Evolutionary conservation across 2,113 vertebrate genomes (phyloP), one percentile per base, ranked within the genome.

Genomic region (Hyaena hyaena): DNA sequence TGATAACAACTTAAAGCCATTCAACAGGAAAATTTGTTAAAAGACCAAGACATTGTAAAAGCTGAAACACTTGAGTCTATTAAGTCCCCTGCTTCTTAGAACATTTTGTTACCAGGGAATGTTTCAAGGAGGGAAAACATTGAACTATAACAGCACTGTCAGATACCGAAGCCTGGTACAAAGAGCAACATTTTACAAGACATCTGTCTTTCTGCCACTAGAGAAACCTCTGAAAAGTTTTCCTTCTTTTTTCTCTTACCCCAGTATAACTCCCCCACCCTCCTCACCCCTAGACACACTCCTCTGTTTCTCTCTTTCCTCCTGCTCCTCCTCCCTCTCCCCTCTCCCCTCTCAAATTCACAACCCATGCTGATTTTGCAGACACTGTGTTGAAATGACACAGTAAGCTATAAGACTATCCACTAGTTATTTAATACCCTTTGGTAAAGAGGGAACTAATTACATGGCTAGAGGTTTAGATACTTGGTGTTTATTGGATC

Each of bases 1-100:
- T 98, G 98, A 97, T 98, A 98, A 97, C 97, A 96, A 98, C 96
- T 97, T 96, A 95, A 94, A 98, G 96, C 96, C 97, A 97, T 96
- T 98, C 97, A 98, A 93, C 76, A 61, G 87, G 93, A 97, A 98
- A 97, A 97, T 97, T 96, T 97, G 96, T 94, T 96, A 96, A 97
- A 96, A 98, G 97, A 98, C 97, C 94, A 97, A 98, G 97, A 95
- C 96, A 96, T 97, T 97, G 95, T 95, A 95, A 96, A 81, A 96
- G 97, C 98, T 95, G 92, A 97, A 97, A 97, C 93, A 81, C 95
- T 97, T 94, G 96, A 97, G 95, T 98, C 95, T 92, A 95, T 98
- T 97, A 97, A 98, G 97, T 95, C 81, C 88, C 71, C 80, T 85
- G 92, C 96, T 96, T 90, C 96, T 97, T 73, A 95, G 98, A 98